Percentiles rank a stretch among this genome's conserved stretches.
Conservation (phyloP, 2,888 invertebrate species). For the Aleiodes testaceus region DNA sequence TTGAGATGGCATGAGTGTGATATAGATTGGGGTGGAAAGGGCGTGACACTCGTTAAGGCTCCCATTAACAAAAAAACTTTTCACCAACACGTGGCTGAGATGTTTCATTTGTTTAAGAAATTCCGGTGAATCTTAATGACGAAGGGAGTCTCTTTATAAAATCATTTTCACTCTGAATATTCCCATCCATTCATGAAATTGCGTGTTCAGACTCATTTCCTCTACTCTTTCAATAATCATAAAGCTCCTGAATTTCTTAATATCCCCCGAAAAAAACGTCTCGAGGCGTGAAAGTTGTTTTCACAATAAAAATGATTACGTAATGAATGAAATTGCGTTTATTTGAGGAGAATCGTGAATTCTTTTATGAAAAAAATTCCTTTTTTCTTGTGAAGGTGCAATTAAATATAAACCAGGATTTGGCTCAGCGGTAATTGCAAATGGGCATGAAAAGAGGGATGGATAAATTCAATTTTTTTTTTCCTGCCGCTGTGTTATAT, state of each 20-base stretch:
- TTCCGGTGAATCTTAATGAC: background rate
- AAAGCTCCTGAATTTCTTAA: too few species aligned
- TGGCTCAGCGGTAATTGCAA: conserved; percentile 10
- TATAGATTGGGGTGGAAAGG: conserved; percentile 39
- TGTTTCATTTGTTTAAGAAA: conserved; percentile 17
- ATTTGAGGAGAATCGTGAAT: too few species aligned
- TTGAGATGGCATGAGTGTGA: conserved; percentile 8
- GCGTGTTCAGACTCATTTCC: too few species aligned
- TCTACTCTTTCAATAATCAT: too few species aligned
- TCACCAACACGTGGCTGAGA: conserved; percentile 38
- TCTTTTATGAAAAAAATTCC: background rate
- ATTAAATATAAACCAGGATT: conserved; percentile 3
- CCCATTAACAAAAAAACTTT: conserved; percentile 43
- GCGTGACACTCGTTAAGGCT: conserved; percentile 48
- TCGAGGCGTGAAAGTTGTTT: too few species aligned
- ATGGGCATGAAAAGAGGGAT: conserved; percentile 25
- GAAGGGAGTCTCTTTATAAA: background rate
- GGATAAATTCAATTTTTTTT: background rate
- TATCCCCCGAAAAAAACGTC: too few species aligned
- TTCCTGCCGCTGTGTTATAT: background rate
- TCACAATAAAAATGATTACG: too few species aligned
- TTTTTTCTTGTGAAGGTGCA: background rate
- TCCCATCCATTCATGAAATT: too few species aligned
- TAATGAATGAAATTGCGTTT: too few species aligned
- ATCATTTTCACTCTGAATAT: background rate